Conservation (phyloP, 2,888 invertebrate species). For the Drosophila dives region DNA sequence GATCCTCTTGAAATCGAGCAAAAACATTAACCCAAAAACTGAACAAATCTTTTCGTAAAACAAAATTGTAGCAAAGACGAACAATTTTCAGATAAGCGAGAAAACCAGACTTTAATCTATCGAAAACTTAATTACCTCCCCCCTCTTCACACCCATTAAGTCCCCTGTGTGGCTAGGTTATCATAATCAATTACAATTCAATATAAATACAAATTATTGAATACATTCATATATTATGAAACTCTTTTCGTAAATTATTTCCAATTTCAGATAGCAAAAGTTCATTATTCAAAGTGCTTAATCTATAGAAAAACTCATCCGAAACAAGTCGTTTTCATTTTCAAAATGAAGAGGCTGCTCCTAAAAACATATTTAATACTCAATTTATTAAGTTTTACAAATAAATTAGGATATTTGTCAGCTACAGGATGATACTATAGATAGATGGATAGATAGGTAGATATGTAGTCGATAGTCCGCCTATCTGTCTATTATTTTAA, state of each 20-base stretch:
- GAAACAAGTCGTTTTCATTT: not conserved
- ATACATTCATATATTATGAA: not conserved
- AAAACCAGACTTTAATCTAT: not conserved
- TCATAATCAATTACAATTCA: not conserved
- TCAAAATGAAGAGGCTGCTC: not conserved
- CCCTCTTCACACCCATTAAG: not conserved
- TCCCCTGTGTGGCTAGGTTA: not conserved
- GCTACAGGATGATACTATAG: not conserved
- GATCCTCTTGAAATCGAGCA: slow-evolving; percentile 42
- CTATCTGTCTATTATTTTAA: not conserved
- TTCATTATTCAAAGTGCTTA: not conserved
- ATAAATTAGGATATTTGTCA: not conserved
- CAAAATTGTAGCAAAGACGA: not conserved
- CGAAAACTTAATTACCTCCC: not conserved
- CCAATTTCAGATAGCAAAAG: not conserved
- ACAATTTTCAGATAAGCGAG: not conserved
- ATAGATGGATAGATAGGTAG: not conserved
- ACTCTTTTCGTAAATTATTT: not conserved
- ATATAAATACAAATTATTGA: not conserved
- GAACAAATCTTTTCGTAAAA: not conserved
- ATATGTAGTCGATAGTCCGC: not conserved
- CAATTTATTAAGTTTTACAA: not conserved
- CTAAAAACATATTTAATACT: not conserved
- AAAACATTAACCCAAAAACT: slow-evolving; percentile 12
- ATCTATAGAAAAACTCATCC: not conserved